Conservation (phyloP, 2,797 vertebrate genomes). For the Scolopax bukidnonensis region DNA sequence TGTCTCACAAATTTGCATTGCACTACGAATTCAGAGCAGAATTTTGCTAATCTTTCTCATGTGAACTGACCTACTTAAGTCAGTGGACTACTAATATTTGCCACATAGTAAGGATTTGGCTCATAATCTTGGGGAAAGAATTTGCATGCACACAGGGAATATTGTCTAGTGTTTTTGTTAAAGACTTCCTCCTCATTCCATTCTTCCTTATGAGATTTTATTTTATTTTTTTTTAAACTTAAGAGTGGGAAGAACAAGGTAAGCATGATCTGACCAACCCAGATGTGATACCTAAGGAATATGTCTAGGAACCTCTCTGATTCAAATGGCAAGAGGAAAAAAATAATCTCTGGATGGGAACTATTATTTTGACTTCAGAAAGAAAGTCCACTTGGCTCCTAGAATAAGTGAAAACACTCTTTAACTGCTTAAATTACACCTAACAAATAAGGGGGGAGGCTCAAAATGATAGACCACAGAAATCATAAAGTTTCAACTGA, state of each 20-base stretch:
- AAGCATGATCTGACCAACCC: neutral
- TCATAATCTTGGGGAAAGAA: conserved; percentile 29
- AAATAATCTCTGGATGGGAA: neutral
- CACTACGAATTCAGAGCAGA: conserved; percentile 19
- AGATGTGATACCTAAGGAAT: neutral
- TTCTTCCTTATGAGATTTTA: neutral
- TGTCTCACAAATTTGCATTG: neutral
- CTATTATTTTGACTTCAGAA: neutral
- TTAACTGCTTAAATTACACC: neutral
- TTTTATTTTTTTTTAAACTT: neutral
- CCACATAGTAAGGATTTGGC: conserved; percentile 40
- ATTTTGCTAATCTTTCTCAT: conserved; percentile 56
- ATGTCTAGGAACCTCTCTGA: neutral
- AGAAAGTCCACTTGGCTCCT: neutral
- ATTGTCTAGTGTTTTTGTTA: conserved; percentile 21
- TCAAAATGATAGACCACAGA: neutral
- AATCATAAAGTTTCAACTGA: neutral
- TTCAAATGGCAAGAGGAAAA: neutral
- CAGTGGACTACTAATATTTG: conserved; percentile 38
- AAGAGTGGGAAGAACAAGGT: neutral
- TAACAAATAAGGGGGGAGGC: neutral
- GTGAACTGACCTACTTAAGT: conserved; percentile 59
- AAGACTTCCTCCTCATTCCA: neutral
- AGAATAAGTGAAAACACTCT: neutral
- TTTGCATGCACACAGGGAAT: conserved; percentile 46